phyloP scores from a whole-genome alignment of 2,113 vertebrate species.

The Petrocephalus zakoni region DNA sequence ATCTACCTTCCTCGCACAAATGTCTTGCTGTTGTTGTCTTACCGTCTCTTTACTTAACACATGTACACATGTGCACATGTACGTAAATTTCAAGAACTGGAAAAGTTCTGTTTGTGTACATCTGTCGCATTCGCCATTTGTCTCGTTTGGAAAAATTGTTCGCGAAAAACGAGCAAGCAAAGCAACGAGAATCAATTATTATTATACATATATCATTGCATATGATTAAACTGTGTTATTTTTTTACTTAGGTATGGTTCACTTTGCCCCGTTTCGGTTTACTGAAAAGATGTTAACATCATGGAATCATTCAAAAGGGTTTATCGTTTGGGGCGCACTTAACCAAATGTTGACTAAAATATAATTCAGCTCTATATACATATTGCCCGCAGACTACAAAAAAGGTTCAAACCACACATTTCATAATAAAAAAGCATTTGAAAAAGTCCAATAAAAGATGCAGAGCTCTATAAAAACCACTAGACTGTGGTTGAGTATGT shows the following conservation, averaged over 20 bases:
- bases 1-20: not conserved
- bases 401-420: slow-evolving; percentile 43
- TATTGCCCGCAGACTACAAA: slow-evolving; percentile 41
- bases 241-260: not conserved
- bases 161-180: slow-evolving; percentile 64
- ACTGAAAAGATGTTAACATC: slow-evolving; percentile 12
- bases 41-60: not conserved
- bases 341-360: slow-evolving; percentile 49
- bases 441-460: slow-evolving; percentile 52
- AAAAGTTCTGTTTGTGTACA: not conserved
- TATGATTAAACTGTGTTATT: not conserved
- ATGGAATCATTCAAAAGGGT: slow-evolving; percentile 32
- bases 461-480: slow-evolving; percentile 52
- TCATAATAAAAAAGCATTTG: slow-evolving; percentile 45
- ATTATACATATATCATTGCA: not conserved
- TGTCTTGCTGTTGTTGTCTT: not conserved
- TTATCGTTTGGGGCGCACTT: slow-evolving; percentile 33
- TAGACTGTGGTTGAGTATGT: slow-evolving; percentile 55
- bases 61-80: too few relatives aligned
- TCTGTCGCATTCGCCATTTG: slow-evolving; percentile 27
- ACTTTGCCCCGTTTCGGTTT: slow-evolving; percentile 11
- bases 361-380: slow-evolving; percentile 45
- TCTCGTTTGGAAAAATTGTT: slow-evolving; percentile 51
- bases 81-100: not conserved
- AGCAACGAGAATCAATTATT: not conserved